Evolutionary conservation across 37 sponge, comb jelly and placozoan genomes (phyloP).

Genomic region (Crambe crambe): DNA sequence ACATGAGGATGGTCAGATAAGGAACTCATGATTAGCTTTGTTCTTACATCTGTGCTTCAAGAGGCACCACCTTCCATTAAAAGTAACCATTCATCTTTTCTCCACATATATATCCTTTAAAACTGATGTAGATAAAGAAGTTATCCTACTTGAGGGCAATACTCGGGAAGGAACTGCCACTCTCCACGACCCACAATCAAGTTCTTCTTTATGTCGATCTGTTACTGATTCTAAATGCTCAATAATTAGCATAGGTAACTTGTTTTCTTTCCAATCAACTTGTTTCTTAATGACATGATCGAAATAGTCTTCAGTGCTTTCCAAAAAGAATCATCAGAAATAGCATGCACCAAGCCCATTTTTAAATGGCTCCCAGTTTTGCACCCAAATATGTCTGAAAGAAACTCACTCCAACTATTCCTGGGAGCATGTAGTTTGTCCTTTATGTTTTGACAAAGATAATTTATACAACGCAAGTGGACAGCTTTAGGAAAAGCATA

Average conservation of each 20-base stretch:
- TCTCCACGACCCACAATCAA: constrained; percentile 35
- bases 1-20: too few species aligned
- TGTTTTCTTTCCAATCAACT: constrained; percentile 46
- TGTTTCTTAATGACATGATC: constrained; percentile 36
- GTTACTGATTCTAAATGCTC: constrained; percentile 1
- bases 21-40: too few species aligned
- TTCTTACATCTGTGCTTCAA: too few species aligned
- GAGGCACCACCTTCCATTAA: too few species aligned
- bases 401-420: neutral
- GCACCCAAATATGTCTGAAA: too few species aligned
- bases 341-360: neutral
- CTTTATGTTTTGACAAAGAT: constrained; percentile 33
- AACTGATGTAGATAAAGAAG: too few species aligned
- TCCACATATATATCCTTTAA: too few species aligned
- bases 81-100: too few species aligned
- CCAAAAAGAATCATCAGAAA: constrained; percentile 1
- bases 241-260: constrained; percentile 27
- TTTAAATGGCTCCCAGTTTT: neutral
- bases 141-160: too few species aligned
- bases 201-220: neutral
- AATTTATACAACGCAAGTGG: too few species aligned
- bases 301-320: constrained; percentile 29
- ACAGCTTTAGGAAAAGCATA: too few species aligned
- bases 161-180: constrained; percentile 19
- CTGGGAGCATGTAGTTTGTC: constrained; percentile 19